Evolutionary conservation across 2,113 vertebrate genomes (phyloP), one percentile per base, ranked within the genome.

Genomic region (Eretmochelys imbricata): DNA sequence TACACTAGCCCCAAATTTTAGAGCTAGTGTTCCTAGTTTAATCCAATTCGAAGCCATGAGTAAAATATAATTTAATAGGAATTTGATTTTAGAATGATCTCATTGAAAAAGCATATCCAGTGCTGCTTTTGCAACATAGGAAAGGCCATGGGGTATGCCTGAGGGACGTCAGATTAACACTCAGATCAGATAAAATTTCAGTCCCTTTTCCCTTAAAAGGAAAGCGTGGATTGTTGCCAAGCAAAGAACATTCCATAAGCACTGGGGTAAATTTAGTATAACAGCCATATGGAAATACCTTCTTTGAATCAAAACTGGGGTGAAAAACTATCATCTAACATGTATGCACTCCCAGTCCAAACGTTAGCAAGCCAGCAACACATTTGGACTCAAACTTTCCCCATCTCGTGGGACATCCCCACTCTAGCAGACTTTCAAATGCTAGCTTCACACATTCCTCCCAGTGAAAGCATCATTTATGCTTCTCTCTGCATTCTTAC

Each of bases 21-120:
- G 50, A 85, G 93, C 85, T 93, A 84, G 0, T 92, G 91, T 86
- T 97, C 92, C 93, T 95, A 94, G 85, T 96, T 97, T 75, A 97
- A 96, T 94, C 93, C 88, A 86, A 65, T 82, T 98, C 96, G 96
- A 97, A 92, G 84, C 94, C 95, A 75, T 87, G 72, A 97, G 94
- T 94, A 94, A 98, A 98, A 98, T 92, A 98, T 82, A 92, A 97
- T 98, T 98, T 97, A 96, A 97, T 6, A 97, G 94, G 94, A 95
- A 97, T 97, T 97, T 95, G 75, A 96, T 95, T 98, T 97, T 98
- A 93, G 94, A 96, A 82, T 98, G 97, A 98, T 97, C 97, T 98
- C 98, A 98, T 53, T 95, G 97, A 97, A 98, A 98, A 98, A 95
- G 97, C 96, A 98, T 94, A 98, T 96, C 94, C 95, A 98, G 81